These are phyloP conservation scores for Syngnathus floridae DNA, from an alignment of 2,113 vertebrate genomes.

Conservation along the genomic window DNA sequence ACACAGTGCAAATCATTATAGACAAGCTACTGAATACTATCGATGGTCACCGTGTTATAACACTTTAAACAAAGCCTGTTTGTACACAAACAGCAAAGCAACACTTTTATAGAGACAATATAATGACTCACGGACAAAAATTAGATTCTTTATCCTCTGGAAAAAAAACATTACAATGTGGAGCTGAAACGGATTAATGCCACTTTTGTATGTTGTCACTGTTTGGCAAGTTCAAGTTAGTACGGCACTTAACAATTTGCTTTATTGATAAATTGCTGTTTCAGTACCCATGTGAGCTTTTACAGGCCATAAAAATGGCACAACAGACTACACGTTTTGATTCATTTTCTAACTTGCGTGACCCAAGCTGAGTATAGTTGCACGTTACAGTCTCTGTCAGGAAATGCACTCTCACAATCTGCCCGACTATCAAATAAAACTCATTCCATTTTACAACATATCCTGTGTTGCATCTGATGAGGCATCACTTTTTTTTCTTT, in stretches of 20 bases:
- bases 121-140: background rate
- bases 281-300: background rate
- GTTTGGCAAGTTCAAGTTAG: background rate
- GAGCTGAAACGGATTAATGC: background rate
- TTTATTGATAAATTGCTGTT: background rate
- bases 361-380: constrained; percentile 6
- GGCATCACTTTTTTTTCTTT: constrained; percentile 11
- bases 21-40: background rate
- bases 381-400: constrained; percentile 1
- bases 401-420: constrained; percentile 35
- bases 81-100: background rate
- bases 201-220: background rate
- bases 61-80: too few relatives aligned
- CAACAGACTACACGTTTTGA: background rate
- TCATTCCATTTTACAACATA: constrained; percentile 9
- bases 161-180: background rate
- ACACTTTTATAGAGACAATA: background rate
- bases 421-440: constrained; percentile 24
- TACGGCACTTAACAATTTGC: background rate
- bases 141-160: background rate
- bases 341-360: background rate
- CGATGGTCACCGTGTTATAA: too few relatives aligned
- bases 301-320: background rate
- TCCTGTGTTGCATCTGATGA: constrained; percentile 17
- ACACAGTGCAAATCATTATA: too few relatives aligned